These are phyloP conservation scores for Drosophila pseudotalamancana DNA, from an alignment of 2,888 invertebrate genomes.

Conservation along the genomic window DNA sequence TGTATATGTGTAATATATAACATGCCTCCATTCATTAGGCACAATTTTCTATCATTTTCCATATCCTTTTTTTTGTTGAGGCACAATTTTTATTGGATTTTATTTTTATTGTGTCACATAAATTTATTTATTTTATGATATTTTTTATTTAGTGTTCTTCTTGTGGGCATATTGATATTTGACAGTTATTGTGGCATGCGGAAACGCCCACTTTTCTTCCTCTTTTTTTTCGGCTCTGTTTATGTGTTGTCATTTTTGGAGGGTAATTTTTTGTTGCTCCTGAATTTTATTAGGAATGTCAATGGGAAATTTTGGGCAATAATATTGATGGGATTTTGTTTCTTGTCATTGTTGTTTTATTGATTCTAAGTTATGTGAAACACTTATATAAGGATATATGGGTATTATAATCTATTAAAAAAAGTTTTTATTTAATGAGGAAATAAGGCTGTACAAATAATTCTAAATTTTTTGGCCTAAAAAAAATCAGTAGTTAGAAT, in stretches of 20 bases:
- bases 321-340: conserved; percentile 9
- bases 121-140: conserved; percentile 63
- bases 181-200: conserved; percentile 71
- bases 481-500: too few species aligned
- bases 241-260: conserved; percentile 41
- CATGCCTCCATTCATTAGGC: conserved; percentile 22
- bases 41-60: conserved; percentile 28
- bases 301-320: conserved; percentile 15
- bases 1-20: not conserved
- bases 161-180: conserved; percentile 59
- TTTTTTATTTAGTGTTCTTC: conserved; percentile 35
- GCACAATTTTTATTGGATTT: conserved; percentile 65
- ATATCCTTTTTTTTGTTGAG: conserved; percentile 58
- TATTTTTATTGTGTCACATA: conserved; percentile 73
- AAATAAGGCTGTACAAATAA: too few species aligned
- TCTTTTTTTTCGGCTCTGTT: conserved; percentile 30
- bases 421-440: too few species aligned
- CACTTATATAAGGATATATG: not conserved
- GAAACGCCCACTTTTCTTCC: conserved; percentile 66
- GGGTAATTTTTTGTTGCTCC: conserved; percentile 17
- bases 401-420: not conserved
- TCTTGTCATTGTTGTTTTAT: conserved; percentile 29
- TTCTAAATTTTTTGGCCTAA: too few species aligned
- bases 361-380: conserved; percentile 4
- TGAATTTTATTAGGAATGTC: conserved; percentile 21